These are phyloP conservation scores for Tinea semifulvella DNA, from an alignment of 2,888 invertebrate genomes.

Conservation along the genomic window DNA sequence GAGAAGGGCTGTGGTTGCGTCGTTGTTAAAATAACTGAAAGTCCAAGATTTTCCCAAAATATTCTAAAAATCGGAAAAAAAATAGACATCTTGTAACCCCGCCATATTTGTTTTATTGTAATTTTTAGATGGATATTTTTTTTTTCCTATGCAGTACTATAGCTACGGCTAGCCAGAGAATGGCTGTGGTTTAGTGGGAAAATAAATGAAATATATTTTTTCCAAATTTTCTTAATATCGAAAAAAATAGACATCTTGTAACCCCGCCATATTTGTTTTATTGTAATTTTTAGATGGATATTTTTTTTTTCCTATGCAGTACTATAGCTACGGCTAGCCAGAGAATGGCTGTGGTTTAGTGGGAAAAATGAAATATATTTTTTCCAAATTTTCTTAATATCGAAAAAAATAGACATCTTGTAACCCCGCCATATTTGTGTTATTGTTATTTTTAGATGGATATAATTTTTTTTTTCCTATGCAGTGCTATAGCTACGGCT, in stretches of 20 bases:
- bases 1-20: conserved; percentile 75
- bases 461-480: conserved; percentile 72
- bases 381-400: too few species aligned
- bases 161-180: conserved; percentile 78
- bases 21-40: conserved; percentile 76
- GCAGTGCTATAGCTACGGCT: conserved; percentile 71
- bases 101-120: too few species aligned
- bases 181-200: conserved; percentile 77
- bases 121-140: conserved; percentile 69
- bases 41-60: too few species aligned
- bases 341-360: conserved; percentile 70
- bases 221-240: too few species aligned
- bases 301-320: conserved; percentile 71
- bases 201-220: too few species aligned
- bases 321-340: conserved; percentile 78
- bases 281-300: conserved; percentile 70
- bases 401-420: too few species aligned
- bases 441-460: conserved; percentile 69
- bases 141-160: conserved; percentile 72
- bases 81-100: too few species aligned
- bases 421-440: too few species aligned
- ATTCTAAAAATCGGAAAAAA: too few species aligned
- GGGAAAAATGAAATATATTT: too few species aligned
- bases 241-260: too few species aligned
- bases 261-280: too few species aligned